Base-by-base conservation (phyloP, 1,140 invertebrate species). In the Plodia interpunctella region DNA sequence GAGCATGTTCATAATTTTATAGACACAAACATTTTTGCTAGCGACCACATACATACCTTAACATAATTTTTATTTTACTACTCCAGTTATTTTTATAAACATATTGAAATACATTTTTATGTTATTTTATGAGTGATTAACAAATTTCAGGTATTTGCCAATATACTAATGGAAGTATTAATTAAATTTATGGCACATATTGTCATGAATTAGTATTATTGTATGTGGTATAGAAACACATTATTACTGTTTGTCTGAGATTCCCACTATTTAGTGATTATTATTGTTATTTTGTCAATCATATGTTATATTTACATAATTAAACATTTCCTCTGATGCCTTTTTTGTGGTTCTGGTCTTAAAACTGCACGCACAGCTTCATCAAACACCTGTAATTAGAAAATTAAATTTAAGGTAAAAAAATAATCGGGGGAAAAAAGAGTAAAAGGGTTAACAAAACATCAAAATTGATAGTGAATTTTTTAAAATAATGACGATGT, bases 291-390 rank as follows among this genome's bases (percentile, higher is more conserved):
- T 72, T 25, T 79, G 76, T 80, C 76, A 78, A 76, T 44, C 38
- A 44, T 65, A 59, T 63, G 61, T 76, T 67, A 72, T 76, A 85
- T 80, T 94, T 97, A 97, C 92, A 97, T 94, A 80, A 97, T 92
- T 90, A 92, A 92, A 92, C 97, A 98, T 90, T 97, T 97, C 91
- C 96, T 93, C 92, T 98, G 97, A 89, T 96, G 93, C 85, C 96
- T 93, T 90, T 97, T 97, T 77, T 96, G 94, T 28, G 97, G 97
- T 90, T 97, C 96, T 50, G 98, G 98, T 91, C 97, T 93, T 74
- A 99, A 91, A 53, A 99, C 97, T 50, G 97, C 96, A 72, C 98
- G 92, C 21, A 99, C 97, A 21, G 97, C 97, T 92, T 99, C 98
- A 79, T 99, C 98, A 92, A 99, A 99, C 51, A 99, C 97, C 94